A percentile compares a stretch with the other conserved stretches of the same genome.
Conservation (phyloP, 2,113 vertebrate species). For the Rana temporaria region DNA sequence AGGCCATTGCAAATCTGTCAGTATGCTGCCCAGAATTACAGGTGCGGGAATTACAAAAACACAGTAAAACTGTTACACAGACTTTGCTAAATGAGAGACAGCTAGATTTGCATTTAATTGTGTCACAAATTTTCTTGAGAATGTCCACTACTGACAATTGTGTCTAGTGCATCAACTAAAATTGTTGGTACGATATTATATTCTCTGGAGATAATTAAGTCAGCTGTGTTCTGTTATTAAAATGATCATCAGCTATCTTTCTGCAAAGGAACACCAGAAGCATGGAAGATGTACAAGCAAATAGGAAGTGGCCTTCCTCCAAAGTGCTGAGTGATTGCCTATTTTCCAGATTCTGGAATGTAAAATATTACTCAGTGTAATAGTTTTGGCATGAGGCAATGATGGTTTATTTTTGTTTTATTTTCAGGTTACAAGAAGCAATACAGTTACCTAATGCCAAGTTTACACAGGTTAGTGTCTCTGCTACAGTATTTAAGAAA, state of each 20-base stretch:
- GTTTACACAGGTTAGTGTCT: not conserved
- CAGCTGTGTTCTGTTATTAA: too few relatives aligned
- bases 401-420: constrained; percentile 13
- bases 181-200: too few relatives aligned
- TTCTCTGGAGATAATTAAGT: too few relatives aligned
- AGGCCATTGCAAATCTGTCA: too few relatives aligned
- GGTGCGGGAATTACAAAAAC: too few relatives aligned
- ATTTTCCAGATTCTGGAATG: constrained; percentile 40
- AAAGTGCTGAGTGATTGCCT: constrained; percentile 27
- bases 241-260: not conserved
- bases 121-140: too few relatives aligned
- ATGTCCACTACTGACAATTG: too few relatives aligned
- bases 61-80: too few relatives aligned
- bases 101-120: too few relatives aligned
- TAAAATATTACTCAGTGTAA: constrained; percentile 40
- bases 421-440: constrained; percentile 11
- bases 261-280: not conserved
- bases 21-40: too few relatives aligned
- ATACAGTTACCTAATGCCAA: not conserved
- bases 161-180: too few relatives aligned
- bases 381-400: constrained; percentile 25
- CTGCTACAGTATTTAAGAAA: not conserved
- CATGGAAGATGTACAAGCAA: constrained; percentile 4
- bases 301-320: constrained; percentile 43
- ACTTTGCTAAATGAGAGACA: too few relatives aligned